Conservation (phyloP, 2,113 vertebrate genomes). For the Pterocles orientalis region DNA sequence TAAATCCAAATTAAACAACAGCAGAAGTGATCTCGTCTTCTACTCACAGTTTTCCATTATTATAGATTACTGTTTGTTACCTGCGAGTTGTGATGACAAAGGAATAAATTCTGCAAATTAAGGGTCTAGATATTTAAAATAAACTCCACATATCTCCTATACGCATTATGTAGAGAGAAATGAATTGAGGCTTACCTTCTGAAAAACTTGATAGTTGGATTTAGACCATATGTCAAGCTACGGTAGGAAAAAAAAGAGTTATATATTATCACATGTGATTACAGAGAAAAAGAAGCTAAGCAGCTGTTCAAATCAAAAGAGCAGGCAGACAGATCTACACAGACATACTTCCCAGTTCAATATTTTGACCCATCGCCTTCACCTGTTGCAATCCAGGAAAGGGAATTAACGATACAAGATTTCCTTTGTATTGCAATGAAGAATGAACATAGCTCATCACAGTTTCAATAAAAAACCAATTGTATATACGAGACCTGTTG, state of each 20-base stretch:
- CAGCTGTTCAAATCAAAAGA: background rate
- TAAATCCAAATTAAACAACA: background rate
- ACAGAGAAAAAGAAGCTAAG: background rate
- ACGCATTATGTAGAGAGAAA: background rate
- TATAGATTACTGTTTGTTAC: background rate
- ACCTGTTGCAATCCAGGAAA: background rate
- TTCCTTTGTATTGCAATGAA: background rate
- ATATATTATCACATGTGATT: background rate
- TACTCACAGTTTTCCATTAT: background rate
- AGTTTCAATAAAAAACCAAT: conserved; percentile 28
- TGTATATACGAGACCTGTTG: background rate
- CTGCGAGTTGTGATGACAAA: background rate
- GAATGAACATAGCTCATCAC: conserved; percentile 11
- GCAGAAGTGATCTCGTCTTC: background rate
- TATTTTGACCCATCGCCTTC: background rate
- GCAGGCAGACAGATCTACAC: background rate
- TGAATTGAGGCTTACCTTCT: conserved; percentile 74
- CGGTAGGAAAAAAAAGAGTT: background rate
- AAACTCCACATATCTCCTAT: background rate
- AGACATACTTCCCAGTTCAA: background rate
- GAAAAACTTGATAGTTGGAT: conserved; percentile 85
- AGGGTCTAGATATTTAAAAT: background rate
- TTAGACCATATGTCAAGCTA: conserved; percentile 87
- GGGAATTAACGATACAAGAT: background rate
- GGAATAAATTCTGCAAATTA: background rate